Conservation (phyloP, 1,140 invertebrate genomes). For the Orius insidiosus region DNA sequence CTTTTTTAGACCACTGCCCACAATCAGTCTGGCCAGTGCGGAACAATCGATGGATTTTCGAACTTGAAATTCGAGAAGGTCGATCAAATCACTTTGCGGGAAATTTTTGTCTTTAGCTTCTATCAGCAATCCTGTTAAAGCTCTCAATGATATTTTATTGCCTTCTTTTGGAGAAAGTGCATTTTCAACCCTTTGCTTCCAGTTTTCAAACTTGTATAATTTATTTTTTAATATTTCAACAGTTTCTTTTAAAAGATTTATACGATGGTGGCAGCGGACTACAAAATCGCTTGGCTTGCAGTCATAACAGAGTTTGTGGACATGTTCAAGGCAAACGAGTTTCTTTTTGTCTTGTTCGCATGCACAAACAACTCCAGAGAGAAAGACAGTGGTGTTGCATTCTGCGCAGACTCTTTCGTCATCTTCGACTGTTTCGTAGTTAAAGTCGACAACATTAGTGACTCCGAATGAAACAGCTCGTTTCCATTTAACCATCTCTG, state of each 20-base stretch:
- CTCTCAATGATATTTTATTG: constrained; percentile 5
- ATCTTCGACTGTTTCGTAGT: constrained; percentile 62
- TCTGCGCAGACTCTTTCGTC: constrained; percentile 87
- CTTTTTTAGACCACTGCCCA: constrained; percentile 70
- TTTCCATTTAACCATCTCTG: constrained; percentile 63
- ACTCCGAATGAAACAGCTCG: constrained; percentile 58
- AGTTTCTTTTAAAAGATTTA: constrained; percentile 84
- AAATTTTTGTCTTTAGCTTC: constrained; percentile 67
- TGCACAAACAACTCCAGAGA: constrained; percentile 81
- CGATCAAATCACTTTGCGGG: constrained; percentile 66
- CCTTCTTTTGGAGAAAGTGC: constrained; percentile 27
- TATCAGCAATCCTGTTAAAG: constrained; percentile 35
- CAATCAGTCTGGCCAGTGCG: constrained; percentile 70
- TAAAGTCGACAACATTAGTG: constrained; percentile 75
- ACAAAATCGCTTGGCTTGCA: constrained; percentile 66
- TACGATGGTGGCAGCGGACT: constrained; percentile 78
- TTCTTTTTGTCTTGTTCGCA: constrained; percentile 23
- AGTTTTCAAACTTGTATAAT: constrained; percentile 80
- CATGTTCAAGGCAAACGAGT: constrained; percentile 79
- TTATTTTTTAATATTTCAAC: constrained; percentile 69
- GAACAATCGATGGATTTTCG: constrained; percentile 82
- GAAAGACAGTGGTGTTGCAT: constrained; percentile 95
- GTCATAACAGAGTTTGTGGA: constrained; percentile 55
- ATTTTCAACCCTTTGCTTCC: constrained; percentile 68
- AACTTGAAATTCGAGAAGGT: constrained; percentile 56